Conservation (phyloP, 2,113 vertebrate species). For the Beaufortia kweichowensis region DNA sequence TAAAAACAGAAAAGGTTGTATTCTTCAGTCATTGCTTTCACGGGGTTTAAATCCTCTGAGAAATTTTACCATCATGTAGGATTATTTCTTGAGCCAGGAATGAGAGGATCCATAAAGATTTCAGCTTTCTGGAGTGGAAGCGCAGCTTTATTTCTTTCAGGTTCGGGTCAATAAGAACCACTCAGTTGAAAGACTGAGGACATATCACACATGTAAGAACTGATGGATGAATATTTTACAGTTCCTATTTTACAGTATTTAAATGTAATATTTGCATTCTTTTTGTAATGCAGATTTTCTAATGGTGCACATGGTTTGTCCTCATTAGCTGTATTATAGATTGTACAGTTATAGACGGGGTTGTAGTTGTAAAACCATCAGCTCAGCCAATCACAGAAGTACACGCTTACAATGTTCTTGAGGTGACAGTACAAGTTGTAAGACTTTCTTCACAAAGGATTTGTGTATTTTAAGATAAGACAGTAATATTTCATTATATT, state of each 20-base stretch:
- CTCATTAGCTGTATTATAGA: too few species aligned
- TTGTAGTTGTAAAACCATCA: too few species aligned
- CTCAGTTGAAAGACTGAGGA: neutral
- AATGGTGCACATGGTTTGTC: neutral
- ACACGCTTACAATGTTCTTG: too few species aligned
- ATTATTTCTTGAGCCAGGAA: slow-evolving; percentile 31
- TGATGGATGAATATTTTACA: too few species aligned
- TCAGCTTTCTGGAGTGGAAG: slow-evolving; percentile 29
- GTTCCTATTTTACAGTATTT: too few species aligned
- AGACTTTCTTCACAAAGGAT: too few species aligned
- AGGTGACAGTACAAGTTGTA: too few species aligned
- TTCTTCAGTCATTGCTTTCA: slow-evolving; percentile 15
- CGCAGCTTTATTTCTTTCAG: neutral
- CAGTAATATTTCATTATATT: too few species aligned
- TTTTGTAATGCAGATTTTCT: neutral
- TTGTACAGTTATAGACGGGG: too few species aligned
- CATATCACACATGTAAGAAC: neutral
- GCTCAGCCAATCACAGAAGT: too few species aligned
- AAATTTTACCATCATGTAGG: slow-evolving; percentile 37
- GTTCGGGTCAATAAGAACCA: slow-evolving; percentile 25
- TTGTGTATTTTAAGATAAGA: too few species aligned
- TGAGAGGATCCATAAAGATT: slow-evolving; percentile 36
- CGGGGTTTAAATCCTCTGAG: slow-evolving; percentile 27
- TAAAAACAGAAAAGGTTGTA: slow-evolving; percentile 10
- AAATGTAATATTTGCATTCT: too few species aligned